Base-by-base conservation (phyloP, 1,140 invertebrate species). In the Latrodectus geometricus region DNA sequence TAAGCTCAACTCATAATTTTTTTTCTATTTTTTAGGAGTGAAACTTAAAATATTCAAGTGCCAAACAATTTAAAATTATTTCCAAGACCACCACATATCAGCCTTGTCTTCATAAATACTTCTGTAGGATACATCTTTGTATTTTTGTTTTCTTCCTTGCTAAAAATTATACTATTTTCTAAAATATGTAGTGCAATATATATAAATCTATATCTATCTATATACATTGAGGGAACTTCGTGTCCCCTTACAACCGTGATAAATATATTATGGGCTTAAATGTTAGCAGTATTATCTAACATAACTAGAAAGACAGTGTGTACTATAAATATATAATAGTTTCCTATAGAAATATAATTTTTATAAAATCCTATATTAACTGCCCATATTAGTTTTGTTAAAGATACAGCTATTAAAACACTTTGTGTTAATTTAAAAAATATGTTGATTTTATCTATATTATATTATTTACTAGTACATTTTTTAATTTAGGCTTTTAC, bases 41-140 rank as follows among this genome's bases (percentile, higher is more conserved):
- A 82, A 73, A 35, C 80, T 82, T 82, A 82, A 73, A 14, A 80
- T 12, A 68, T 12, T 12, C 23, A 79, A 79, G 77, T 81, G 78
- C 70, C 80, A 82, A 78, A 81, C 68, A 70, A 73, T 20, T 70
- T 15, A 52, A n/a, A 15, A 56, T 17, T 49, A 73, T 48, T 73
- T 11, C 70, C 20, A 69, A 23, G 21, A 69, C 9, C 65, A 54
- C 20, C 66, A 35, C 77, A 80, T 80, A 80, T 80, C 66, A 69
- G 77, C 65, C 48, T 80, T 54, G 65, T 48, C 77, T 48, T 80
- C 9, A 80, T 80, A 66, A 15, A 80, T 69, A 66, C 50, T 11
- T 48, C 12, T 15, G 8, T 49, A 15, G 21, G 21, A 49, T 4
- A 73, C 12, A 73, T 23, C 35, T 48, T 73, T 23, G 17, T 21